Conservation (phyloP, 2,888 invertebrate species). For the Sclerodermus sp. region DNA sequence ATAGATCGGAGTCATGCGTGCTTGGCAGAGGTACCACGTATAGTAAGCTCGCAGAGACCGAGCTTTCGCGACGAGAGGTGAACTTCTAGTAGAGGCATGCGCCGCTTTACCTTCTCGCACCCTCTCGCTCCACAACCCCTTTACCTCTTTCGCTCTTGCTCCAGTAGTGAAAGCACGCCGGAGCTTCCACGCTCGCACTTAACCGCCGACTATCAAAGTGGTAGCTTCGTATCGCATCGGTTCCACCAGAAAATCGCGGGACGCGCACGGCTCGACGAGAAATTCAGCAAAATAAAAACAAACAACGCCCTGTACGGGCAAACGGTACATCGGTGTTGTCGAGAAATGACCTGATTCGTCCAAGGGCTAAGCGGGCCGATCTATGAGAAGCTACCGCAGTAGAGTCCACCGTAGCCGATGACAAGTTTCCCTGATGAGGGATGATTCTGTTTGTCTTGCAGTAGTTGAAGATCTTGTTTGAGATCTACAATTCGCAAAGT, state of each 20-base stretch:
- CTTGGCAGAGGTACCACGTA: conserved; percentile 11
- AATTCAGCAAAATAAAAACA: no score
- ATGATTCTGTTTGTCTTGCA: not conserved
- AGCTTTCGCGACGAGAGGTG: conserved; percentile 17
- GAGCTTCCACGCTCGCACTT: conserved; percentile 42
- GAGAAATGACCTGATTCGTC: no score
- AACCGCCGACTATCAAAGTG: conserved; percentile 47
- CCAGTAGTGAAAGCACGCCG: conserved; percentile 23
- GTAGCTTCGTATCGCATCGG: conserved; percentile 28
- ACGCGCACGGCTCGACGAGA: no score
- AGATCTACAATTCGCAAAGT: no score
- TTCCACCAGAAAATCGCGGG: no score
- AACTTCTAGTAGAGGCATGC: conserved; percentile 14
- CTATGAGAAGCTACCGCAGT: no score
- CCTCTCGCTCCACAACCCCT: conserved; percentile 21
- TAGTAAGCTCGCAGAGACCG: conserved; percentile 18
- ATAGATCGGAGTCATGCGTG: conserved; percentile 2
- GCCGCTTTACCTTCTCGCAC: conserved; percentile 6
- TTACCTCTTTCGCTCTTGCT: conserved; percentile 16
- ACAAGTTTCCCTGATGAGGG: conserved; percentile 12
- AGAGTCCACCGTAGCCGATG: conserved; percentile 13
- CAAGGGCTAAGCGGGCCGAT: no score
- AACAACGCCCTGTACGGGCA: no score
- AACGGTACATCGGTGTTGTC: no score
- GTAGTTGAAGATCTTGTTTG: no score